These are phyloP conservation scores for Tokudaia muenninki DNA, from an alignment of 2,797 vertebrate genomes.

Conservation along the genomic window DNA sequence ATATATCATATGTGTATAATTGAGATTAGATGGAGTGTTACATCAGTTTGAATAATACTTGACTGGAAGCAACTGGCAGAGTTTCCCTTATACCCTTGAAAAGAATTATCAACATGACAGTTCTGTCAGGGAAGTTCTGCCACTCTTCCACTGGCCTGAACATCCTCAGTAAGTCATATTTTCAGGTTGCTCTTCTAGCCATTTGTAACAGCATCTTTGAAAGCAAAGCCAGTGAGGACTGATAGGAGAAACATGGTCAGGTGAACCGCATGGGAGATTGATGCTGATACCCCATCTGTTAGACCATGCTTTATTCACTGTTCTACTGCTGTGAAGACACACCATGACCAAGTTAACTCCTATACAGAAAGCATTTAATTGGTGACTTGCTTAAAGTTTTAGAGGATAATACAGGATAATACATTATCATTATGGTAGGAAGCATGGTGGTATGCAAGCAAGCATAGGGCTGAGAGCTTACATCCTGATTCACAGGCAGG, in stretches of 20 bases:
- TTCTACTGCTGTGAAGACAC: not conserved
- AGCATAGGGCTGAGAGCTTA: not conserved
- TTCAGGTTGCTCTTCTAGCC: not conserved
- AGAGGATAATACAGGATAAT: not conserved
- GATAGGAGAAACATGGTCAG: not conserved
- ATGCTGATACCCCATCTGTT: not conserved
- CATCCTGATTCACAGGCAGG: not conserved
- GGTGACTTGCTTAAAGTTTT: too few relatives aligned
- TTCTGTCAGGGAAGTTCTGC: not conserved
- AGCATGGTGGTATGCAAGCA: not conserved
- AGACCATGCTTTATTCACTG: not conserved
- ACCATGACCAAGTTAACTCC: not conserved
- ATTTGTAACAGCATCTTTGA: not conserved
- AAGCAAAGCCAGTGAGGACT: not conserved
- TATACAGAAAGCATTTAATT: not conserved
- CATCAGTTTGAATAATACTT: not conserved
- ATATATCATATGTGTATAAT: not conserved
- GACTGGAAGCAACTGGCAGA: not conserved
- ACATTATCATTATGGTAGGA: not conserved
- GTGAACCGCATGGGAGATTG: rapidly evolving
- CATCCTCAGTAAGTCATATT: not conserved
- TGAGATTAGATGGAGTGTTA: not conserved
- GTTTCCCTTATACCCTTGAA: not conserved
- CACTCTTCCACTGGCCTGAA: not conserved
- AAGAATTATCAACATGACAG: not conserved